Conservation (phyloP, 23 tunicate genomes). For the Halocynthia aurantium region DNA sequence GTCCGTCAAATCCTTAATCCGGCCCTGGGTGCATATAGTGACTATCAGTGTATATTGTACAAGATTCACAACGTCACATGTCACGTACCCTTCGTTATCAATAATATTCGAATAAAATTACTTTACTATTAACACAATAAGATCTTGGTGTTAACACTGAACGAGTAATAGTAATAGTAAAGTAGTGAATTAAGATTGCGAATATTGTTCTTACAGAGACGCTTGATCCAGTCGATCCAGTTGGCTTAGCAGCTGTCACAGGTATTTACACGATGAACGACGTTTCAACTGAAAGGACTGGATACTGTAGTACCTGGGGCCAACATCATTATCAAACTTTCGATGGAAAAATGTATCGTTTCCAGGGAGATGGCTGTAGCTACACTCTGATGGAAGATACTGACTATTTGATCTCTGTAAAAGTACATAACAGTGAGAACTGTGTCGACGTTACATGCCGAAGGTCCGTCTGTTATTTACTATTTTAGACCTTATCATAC, state of each 20-base stretch:
- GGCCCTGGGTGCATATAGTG: too few relatives aligned
- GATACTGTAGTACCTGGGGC: slow-evolving; percentile 97
- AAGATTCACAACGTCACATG: too few relatives aligned
- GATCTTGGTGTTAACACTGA: not conserved
- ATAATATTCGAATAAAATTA: not conserved
- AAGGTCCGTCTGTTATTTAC: slow-evolving; percentile 27
- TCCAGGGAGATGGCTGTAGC: slow-evolving; percentile 79
- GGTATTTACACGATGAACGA: slow-evolving; percentile 70
- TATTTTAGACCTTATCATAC: too few relatives aligned
- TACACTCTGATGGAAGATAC: slow-evolving; percentile 73
- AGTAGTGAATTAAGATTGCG: not conserved
- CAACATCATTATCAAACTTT: slow-evolving; percentile 98
- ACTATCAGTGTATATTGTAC: too few relatives aligned
- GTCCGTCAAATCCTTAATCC: too few relatives aligned
- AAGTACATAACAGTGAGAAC: slow-evolving; percentile 48
- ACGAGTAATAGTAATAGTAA: not conserved
- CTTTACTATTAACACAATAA: not conserved
- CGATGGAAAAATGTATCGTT: slow-evolving; percentile 82
- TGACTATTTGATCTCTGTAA: slow-evolving; percentile 76
- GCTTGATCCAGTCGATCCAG: slow-evolving; percentile 77
- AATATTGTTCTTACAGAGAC: slow-evolving; percentile 47
- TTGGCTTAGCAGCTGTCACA: slow-evolving; percentile 80
- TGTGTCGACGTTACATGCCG: slow-evolving; percentile 46
- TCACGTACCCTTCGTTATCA: not conserved
- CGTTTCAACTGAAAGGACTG: slow-evolving; percentile 83